Evolutionary conservation across 2,797 vertebrate genomes (phyloP).

Genomic region (Scyliorhinus canicula): DNA sequence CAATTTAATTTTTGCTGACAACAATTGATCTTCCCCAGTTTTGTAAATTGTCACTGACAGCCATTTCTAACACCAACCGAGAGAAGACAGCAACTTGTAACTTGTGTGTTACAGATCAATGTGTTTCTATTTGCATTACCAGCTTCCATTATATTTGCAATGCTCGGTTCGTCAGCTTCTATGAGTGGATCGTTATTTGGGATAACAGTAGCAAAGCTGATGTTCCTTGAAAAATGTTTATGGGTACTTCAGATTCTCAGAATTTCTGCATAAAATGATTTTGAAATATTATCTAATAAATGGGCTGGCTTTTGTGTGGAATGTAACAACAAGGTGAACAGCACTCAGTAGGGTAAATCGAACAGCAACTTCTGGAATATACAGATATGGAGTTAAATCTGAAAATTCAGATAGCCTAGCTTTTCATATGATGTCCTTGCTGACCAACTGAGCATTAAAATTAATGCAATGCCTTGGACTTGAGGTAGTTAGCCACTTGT

Average conservation of each 20-base stretch:
- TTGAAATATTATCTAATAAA: not conserved
- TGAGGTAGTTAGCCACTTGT: no score
- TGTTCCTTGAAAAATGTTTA: not conserved
- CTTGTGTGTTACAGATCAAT: not conserved
- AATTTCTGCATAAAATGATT: not conserved
- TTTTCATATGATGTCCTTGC: not conserved
- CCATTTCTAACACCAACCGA: not conserved
- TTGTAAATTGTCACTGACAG: not conserved
- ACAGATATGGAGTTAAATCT: not conserved
- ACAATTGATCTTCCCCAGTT: not conserved
- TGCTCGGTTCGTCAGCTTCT: not conserved
- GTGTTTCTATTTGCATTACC: not conserved
- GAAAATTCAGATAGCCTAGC: not conserved
- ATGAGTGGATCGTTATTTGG: slow-evolving; percentile 3
- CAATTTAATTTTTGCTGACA: not conserved
- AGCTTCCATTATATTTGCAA: not conserved
- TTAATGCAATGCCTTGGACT: not conserved
- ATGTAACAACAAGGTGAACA: not conserved
- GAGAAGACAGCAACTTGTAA: not conserved
- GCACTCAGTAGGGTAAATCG: no score
- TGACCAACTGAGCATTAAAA: not conserved
- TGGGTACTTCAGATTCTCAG: not conserved
- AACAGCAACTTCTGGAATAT: not conserved
- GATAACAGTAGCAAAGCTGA: not conserved
- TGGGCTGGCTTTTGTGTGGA: not conserved